A percentile compares a stretch with the other conserved stretches of the same genome.
Evolutionary conservation across 1,140 invertebrate genomes (phyloP).

Genomic region (Danaus plexippus): DNA sequence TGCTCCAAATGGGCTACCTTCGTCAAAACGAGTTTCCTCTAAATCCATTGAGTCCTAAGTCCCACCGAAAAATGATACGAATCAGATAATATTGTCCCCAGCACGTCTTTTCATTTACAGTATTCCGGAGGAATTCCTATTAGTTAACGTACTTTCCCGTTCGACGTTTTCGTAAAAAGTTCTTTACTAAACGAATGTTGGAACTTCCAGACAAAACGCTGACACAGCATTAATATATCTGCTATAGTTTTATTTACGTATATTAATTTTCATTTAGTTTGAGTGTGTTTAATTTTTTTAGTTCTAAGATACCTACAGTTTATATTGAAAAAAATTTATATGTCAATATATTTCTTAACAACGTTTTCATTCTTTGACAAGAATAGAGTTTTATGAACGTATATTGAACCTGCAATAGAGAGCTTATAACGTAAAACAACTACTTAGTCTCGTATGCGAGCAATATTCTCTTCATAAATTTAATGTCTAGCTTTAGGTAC

Average conservation of each 20-base stretch:
- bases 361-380: no score
- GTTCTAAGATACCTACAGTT: no score
- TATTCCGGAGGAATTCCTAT: conserved; percentile 64
- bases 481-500: no score
- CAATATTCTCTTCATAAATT: no score
- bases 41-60: conserved; percentile 50
- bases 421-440: no score
- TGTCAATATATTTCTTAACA: no score
- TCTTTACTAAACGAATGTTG: conserved; percentile 59
- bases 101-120: conserved; percentile 67
- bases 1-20: conserved; percentile 34
- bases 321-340: no score
- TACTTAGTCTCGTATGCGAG: no score
- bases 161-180: conserved; percentile 59
- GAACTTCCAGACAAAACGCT: conserved; percentile 47
- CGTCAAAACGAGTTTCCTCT: conserved; percentile 50
- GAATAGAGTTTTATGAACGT: no score
- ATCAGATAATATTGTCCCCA: conserved; percentile 37
- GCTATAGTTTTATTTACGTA: background rate
- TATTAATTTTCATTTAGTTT: conserved; percentile 1
- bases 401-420: no score
- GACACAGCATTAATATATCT: conserved; percentile 15
- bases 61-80: conserved; percentile 50
- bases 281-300: no score
- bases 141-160: conserved; percentile 57